A percentile compares a stretch with the other conserved stretches of the same genome.
Conservation (phyloP, 2,888 invertebrate species). For the Agonopterix subpropinquella region DNA sequence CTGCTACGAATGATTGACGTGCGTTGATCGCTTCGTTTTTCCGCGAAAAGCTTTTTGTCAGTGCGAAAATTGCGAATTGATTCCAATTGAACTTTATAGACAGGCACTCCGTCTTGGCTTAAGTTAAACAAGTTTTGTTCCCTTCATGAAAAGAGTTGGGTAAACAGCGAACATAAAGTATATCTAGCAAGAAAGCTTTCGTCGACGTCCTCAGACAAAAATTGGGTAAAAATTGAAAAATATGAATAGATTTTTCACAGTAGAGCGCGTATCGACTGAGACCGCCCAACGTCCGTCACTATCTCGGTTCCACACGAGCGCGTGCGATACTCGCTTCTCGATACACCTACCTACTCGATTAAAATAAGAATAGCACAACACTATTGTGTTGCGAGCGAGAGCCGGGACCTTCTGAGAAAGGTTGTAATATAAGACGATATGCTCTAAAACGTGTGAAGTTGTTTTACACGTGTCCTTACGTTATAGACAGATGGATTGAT, state of each 20-base stretch:
- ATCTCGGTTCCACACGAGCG: constrained; percentile 70
- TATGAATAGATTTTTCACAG: constrained; percentile 53
- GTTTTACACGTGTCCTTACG: too few relatives aligned
- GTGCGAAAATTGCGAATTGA: constrained; percentile 35
- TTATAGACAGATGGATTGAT: too few relatives aligned
- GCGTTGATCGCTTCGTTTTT: constrained; percentile 24
- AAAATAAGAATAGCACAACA: constrained; percentile 67
- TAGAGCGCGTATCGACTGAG: constrained; percentile 32
- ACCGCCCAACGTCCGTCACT: constrained; percentile 63
- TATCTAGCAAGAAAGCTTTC: constrained; percentile 2
- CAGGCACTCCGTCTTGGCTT: constrained; percentile 14
- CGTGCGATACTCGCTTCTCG: constrained; percentile 49
- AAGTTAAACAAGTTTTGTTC: constrained; percentile 3
- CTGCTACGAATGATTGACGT: constrained; percentile 42
- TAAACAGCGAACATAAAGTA: neutral
- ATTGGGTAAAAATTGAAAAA: constrained; percentile 49
- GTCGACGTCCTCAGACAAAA: constrained; percentile 15
- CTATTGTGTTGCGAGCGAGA: constrained; percentile 35
- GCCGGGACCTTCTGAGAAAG: constrained; percentile 38
- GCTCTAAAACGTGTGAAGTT: constrained; percentile 25
- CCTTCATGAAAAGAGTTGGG: constrained; percentile 1
- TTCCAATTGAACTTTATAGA: constrained; percentile 45
- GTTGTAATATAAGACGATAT: constrained; percentile 31
- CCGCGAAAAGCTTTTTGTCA: constrained; percentile 29
- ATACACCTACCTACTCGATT: constrained; percentile 54